Percentiles rank a stretch among this genome's conserved stretches.
These are phyloP conservation scores for Leptinotarsa undecemlineata DNA, from an alignment of 1,140 invertebrate genomes.

Conservation along the genomic window DNA sequence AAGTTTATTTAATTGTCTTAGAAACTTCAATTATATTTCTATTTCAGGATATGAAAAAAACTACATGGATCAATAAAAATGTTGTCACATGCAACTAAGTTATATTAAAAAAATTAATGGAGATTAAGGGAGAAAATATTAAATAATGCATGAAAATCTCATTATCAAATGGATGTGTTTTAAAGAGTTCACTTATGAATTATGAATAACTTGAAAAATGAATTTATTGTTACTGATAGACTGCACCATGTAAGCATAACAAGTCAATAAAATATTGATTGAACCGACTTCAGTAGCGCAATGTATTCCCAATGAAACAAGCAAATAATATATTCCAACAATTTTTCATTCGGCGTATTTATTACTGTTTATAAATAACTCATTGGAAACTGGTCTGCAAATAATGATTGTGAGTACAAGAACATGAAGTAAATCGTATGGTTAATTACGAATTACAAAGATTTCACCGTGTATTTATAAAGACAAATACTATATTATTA, in stretches of 20 bases:
- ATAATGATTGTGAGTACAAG: conserved; percentile 8
- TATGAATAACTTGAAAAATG: too few relatives aligned
- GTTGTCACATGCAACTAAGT: too few relatives aligned
- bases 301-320: not conserved
- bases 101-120: too few relatives aligned
- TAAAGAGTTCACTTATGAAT: too few relatives aligned
- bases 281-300: not conserved
- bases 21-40: too few relatives aligned
- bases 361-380: conserved; percentile 2
- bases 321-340: conserved; percentile 3
- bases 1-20: too few relatives aligned
- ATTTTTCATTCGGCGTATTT: not conserved
- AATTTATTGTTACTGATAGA: too few relatives aligned
- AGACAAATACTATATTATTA: conserved; percentile 25
- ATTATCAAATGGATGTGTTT: too few relatives aligned
- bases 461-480: conserved; percentile 19
- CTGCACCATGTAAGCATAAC: not conserved
- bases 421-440: conserved; percentile 15
- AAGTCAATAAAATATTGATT: not conserved
- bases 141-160: too few relatives aligned
- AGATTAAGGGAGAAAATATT: too few relatives aligned
- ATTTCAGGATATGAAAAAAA: too few relatives aligned
- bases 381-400: conserved; percentile 17
- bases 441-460: conserved; percentile 21
- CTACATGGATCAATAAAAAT: too few relatives aligned